Conservation (phyloP, 2,888 invertebrate genomes). For the Apamea anceps region DNA sequence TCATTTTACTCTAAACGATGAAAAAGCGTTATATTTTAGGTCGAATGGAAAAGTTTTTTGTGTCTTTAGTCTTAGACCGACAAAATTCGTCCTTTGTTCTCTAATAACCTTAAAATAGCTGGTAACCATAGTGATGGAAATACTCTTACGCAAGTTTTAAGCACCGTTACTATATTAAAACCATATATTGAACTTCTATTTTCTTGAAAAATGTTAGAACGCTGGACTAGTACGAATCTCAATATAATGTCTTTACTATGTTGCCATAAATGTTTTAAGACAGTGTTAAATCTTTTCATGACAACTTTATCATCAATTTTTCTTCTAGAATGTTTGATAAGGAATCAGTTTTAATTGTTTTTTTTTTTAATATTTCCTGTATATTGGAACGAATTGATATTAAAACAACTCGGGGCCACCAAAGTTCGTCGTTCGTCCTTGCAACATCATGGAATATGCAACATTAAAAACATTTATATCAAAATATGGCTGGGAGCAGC, state of each 20-base stretch:
- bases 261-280: background rate
- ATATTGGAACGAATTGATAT: background rate
- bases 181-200: background rate
- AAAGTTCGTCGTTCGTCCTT: conserved; percentile 42
- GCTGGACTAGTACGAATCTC: background rate
- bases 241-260: background rate
- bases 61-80: background rate
- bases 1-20: background rate
- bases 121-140: background rate
- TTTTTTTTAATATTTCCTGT: accelerated
- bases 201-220: background rate
- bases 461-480: conserved; percentile 30
- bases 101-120: background rate
- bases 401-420: conserved; percentile 12
- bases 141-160: background rate
- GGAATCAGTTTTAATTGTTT: background rate
- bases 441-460: conserved; percentile 39
- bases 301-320: background rate
- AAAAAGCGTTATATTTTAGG: background rate
- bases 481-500: conserved; percentile 58
- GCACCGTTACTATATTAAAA: background rate
- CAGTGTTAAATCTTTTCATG: background rate
- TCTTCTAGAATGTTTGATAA: background rate
- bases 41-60: background rate
- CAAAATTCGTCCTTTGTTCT: background rate